phyloP scores from a whole-genome alignment of 2,797 vertebrate species.

The Coracias cyanogaster region DNA sequence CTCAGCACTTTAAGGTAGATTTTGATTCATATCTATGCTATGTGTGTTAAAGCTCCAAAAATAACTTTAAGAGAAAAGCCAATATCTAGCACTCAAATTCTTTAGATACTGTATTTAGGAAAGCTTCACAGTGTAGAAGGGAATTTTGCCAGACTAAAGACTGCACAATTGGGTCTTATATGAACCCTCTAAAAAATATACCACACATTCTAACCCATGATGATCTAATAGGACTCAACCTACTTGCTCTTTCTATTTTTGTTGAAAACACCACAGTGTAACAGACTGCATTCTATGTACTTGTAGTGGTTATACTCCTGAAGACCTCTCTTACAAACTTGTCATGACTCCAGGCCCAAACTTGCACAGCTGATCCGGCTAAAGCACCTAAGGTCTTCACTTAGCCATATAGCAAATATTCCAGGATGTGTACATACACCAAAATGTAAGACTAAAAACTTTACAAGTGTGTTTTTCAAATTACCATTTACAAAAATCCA shows the following conservation, averaged over 20 bases:
- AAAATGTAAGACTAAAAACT: background rate
- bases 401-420: background rate
- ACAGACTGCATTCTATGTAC: background rate
- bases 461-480: background rate
- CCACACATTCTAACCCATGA: background rate
- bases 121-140: background rate
- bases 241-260: background rate
- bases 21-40: background rate
- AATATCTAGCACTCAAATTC: background rate
- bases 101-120: background rate
- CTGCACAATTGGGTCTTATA: background rate
- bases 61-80: conserved; percentile 1
- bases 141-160: background rate
- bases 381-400: background rate
- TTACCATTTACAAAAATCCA: background rate
- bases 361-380: background rate
- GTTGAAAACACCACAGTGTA: background rate
- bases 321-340: background rate
- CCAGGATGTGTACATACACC: background rate
- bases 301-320: background rate
- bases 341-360: background rate
- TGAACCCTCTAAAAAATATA: background rate
- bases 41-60: background rate
- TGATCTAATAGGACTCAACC: background rate
- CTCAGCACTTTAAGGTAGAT: background rate